These are phyloP conservation scores for Hydractinia symbiolongicarpus DNA, from an alignment of 30 jellyfish, hydroid and myxozoan species.

Conservation along the genomic window DNA sequence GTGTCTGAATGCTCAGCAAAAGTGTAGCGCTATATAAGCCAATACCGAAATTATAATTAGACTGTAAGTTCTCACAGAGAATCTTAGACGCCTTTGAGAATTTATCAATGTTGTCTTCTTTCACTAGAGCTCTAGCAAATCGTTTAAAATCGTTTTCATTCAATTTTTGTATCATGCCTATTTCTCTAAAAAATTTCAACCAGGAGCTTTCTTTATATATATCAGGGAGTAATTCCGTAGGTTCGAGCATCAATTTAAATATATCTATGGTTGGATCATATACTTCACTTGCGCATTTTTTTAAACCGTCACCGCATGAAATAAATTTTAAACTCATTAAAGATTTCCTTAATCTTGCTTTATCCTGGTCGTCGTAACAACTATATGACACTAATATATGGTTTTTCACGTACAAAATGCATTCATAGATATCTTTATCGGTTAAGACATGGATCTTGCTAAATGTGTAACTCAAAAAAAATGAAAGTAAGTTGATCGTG, in stretches of 20 bases:
- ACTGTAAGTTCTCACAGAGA: constrained; percentile 1
- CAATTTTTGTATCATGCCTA: constrained; percentile 30
- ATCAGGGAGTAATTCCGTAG: constrained; percentile 37
- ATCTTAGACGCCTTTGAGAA: background rate
- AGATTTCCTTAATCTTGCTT: no score
- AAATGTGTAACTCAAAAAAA: no score
- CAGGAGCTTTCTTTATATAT: background rate
- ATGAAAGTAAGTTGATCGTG: no score
- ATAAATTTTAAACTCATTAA: no score
- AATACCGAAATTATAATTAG: background rate
- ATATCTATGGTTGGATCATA: constrained; percentile 44
- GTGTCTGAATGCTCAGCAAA: background rate
- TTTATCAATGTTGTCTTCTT: constrained; percentile 11
- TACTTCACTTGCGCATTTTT: constrained; percentile 3
- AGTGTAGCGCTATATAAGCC: constrained; percentile 9
- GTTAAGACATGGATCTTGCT: no score
- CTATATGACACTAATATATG: background rate
- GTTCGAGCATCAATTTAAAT: constrained; percentile 33
- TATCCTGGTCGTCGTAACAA: no score
- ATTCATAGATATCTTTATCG: constrained; percentile 22
- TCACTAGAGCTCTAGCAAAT: constrained; percentile 35
- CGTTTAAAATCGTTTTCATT: constrained; percentile 15
- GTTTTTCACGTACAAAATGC: constrained; percentile 26
- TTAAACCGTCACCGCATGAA: background rate
- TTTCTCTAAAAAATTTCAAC: constrained; percentile 23